Percentiles rank a stretch among this genome's conserved stretches.
These are phyloP conservation scores for Anableps anableps DNA, from an alignment of 2,797 vertebrate genomes.

Conservation along the genomic window DNA sequence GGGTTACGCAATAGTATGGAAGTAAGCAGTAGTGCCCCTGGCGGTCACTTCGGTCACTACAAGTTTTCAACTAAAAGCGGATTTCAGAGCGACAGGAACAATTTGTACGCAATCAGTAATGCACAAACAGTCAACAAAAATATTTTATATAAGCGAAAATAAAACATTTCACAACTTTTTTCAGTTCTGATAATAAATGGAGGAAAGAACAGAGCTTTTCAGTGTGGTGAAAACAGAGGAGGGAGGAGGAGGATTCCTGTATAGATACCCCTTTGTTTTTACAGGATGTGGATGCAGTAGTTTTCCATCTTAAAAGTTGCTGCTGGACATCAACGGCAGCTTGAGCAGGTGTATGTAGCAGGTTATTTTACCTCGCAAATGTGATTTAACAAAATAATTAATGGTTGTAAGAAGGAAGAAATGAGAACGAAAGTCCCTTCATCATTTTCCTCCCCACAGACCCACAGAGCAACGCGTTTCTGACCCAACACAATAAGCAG, in stretches of 20 bases:
- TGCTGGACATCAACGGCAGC: neutral
- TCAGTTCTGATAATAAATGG: neutral
- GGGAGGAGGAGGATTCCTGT: neutral
- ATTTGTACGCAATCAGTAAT: neutral
- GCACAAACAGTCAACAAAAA: fast-evolving
- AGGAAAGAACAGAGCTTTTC: neutral
- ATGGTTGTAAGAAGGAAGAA: neutral
- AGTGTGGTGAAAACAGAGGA: neutral
- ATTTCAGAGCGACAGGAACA: neutral
- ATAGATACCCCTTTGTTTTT: slow-evolving; percentile 38
- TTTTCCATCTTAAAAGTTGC: neutral
- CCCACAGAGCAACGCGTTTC: neutral
- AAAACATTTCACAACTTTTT: neutral
- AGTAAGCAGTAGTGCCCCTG: slow-evolving; percentile 20
- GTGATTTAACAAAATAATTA: neutral
- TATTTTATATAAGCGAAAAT: fast-evolving
- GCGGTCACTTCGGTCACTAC: neutral
- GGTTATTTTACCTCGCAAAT: neutral
- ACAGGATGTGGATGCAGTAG: slow-evolving; percentile 2
- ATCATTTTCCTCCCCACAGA: neutral
- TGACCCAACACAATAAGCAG: neutral
- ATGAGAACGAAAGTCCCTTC: neutral
- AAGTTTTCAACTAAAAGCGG: neutral
- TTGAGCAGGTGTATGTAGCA: neutral
- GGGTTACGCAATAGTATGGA: neutral